Evolutionary conservation across 2,888 invertebrate species (phyloP).

Genomic region (Epirrhoe alternata): DNA sequence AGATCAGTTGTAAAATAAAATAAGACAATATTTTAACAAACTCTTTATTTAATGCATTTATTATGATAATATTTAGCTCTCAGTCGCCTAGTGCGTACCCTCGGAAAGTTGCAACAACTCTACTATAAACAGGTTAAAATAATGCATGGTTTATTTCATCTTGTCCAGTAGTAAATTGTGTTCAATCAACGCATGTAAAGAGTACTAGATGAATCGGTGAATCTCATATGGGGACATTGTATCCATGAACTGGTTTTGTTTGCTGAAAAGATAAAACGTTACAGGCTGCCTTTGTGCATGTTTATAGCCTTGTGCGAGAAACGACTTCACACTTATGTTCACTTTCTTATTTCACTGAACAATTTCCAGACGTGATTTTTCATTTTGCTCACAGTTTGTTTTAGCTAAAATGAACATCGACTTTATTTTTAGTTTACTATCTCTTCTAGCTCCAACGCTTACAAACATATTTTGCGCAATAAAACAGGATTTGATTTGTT

Average conservation of each 20-base stretch:
- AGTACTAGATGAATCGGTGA: constrained; percentile 2
- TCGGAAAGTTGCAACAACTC: constrained; percentile 84
- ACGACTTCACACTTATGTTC: constrained; percentile 9
- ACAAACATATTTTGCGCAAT: neutral
- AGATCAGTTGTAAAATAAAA: constrained; percentile 45
- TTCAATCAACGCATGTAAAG: neutral
- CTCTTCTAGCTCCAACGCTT: neutral
- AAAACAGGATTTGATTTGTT: neutral
- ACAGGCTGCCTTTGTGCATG: constrained; percentile 6
- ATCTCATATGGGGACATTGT: constrained; percentile 14
- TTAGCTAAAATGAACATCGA: constrained; percentile 3
- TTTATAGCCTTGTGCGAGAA: constrained; percentile 8
- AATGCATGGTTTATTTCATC: constrained; percentile 43
- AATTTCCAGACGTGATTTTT: constrained; percentile 2
- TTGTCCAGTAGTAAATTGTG: constrained; percentile 38
- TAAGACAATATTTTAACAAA: constrained; percentile 76
- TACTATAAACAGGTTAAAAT: constrained; percentile 60
- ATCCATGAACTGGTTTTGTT: constrained; percentile 7
- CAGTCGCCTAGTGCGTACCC: constrained; percentile 85
- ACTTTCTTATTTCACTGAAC: constrained; percentile 1
- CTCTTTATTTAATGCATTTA: constrained; percentile 84
- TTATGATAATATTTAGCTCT: constrained; percentile 84
- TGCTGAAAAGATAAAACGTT: constrained; percentile 15
- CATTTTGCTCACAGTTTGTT: neutral
- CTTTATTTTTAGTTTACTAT: constrained; percentile 6